These are phyloP conservation scores for Plusia festucae DNA, from an alignment of 2,888 invertebrate species.

Conservation along the genomic window DNA sequence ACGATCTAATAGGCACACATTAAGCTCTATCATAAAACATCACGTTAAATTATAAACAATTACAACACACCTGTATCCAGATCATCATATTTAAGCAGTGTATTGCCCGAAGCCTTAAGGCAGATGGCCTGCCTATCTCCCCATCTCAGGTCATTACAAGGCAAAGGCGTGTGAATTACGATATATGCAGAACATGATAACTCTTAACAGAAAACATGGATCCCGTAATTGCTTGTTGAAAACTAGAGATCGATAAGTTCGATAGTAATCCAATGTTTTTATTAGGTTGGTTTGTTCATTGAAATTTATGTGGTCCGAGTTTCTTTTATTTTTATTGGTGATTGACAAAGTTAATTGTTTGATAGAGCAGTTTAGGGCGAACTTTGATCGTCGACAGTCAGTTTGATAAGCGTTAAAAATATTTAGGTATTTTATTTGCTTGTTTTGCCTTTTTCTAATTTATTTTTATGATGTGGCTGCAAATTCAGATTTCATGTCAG, in stretches of 20 bases:
- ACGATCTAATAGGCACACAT: slow-evolving; percentile 22
- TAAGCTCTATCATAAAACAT: slow-evolving; percentile 25
- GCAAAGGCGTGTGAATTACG: slow-evolving; percentile 29
- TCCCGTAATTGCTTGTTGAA: slow-evolving; percentile 39
- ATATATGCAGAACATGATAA: slow-evolving; percentile 42
- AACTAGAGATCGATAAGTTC: slow-evolving; percentile 34
- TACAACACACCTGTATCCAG: slow-evolving; percentile 30
- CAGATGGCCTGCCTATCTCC: slow-evolving; percentile 34
- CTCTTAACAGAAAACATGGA: slow-evolving; percentile 23
- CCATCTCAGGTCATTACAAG: slow-evolving; percentile 45
- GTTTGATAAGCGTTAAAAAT: background rate
- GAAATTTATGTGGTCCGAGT: slow-evolving; percentile 26
- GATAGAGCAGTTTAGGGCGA: background rate
- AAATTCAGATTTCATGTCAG: too few species aligned
- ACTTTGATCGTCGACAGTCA: background rate
- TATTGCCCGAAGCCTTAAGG: background rate
- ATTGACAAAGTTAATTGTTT: slow-evolving; percentile 1
- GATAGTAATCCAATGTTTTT: slow-evolving; percentile 31
- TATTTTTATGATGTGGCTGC: too few species aligned
- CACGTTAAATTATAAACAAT: slow-evolving; percentile 31
- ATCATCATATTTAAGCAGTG: slow-evolving; percentile 25
- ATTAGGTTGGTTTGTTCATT: slow-evolving; percentile 25
- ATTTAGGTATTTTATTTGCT: too few species aligned
- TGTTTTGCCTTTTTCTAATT: too few species aligned
- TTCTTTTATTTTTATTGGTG: background rate